Evolutionary conservation across 53 echinoderm and acorn worm genomes (phyloP), one percentile per base, ranked within the genome.

Genomic region (Holothuria scabra): DNA sequence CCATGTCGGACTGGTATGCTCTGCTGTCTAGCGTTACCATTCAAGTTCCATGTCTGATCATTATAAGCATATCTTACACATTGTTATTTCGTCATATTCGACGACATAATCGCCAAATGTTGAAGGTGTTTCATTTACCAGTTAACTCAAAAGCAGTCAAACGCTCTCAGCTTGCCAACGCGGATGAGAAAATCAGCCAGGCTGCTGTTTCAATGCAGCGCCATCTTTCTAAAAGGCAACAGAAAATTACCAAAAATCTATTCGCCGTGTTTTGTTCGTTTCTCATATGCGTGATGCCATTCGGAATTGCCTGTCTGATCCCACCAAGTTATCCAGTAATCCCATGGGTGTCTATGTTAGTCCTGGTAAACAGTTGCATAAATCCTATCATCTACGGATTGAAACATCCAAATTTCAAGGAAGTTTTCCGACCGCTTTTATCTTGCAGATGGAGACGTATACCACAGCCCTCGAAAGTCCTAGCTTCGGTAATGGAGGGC

Each of bases 41-140:
- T n/a, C 72, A 90, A 56, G 86, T 86, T 10, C 82, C 85, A 0
- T 81, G 86, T 29, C 79, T 90, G 35, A 56, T 90, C 23, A 63
- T 86, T 56, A 86, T 90, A 31, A 38, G 82, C 58, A 55, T 86
- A 23, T 90, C 86, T 48, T 90, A 86, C 60, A 46, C 85, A 16
- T 60, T 69, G 20, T 48, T 90, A 46, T 90, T 79, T 46, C 72
- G 72, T 41, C 72, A 72, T 48, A 48, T 72, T 12, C 44, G 26
- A 28, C 44, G n/a, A 7, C 72, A 72, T 21, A 72, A 44, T 34
- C 72, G 26, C 25, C 21, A 72, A 20, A 44, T 72, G 72, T 8
- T 72, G 46, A 49, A 23, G 28, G 44, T 72, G 48, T 72, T 72
- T 48, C 44, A 6, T 13, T 37, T 48, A 1, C 28, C 28, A 2